These are phyloP conservation scores for Cynoglossus semilaevis DNA, from an alignment of 2,113 vertebrate species.

Conservation along the genomic window DNA sequence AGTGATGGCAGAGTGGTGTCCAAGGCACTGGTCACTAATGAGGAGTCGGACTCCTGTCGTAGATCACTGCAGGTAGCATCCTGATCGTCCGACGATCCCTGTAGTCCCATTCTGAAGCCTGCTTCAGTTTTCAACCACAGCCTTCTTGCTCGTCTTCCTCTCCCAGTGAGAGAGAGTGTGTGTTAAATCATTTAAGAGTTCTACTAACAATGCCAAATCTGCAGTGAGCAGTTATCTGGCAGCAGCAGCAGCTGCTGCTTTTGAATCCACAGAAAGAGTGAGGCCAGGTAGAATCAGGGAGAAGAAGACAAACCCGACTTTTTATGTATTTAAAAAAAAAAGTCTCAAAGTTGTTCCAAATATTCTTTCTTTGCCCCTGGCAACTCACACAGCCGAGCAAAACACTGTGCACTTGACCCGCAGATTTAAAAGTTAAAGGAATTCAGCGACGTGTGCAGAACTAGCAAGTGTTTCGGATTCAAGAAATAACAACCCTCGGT, in stretches of 20 bases:
- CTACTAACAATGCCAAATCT: constrained; percentile 40
- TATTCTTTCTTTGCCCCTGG: not conserved
- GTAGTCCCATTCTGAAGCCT: constrained; percentile 12
- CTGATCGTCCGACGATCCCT: constrained; percentile 27
- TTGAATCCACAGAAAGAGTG: not conserved
- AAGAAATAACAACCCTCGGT: too few species aligned
- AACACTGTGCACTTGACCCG: too few species aligned
- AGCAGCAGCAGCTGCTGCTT: not conserved
- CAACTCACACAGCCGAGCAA: too few species aligned
- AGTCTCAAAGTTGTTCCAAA: not conserved
- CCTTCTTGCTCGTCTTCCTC: constrained; percentile 16
- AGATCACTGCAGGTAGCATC: constrained; percentile 34
- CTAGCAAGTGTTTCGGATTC: too few species aligned
- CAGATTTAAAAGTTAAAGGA: too few species aligned
- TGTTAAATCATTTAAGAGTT: constrained; percentile 44
- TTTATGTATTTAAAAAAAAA: too few species aligned
- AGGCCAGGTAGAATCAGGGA: not conserved
- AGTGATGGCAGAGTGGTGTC: constrained; percentile 26
- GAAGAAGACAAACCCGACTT: not conserved
- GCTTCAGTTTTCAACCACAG: constrained; percentile 21
- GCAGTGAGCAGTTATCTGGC: constrained; percentile 16
- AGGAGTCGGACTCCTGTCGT: constrained; percentile 26
- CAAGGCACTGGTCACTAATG: constrained; percentile 42
- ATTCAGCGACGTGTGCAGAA: too few species aligned
- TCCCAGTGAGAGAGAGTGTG: constrained; percentile 26